Evolutionary conservation across 2,113 vertebrate genomes (phyloP), one percentile per base, ranked within the genome.

Genomic region (Neotoma lepida): DNA sequence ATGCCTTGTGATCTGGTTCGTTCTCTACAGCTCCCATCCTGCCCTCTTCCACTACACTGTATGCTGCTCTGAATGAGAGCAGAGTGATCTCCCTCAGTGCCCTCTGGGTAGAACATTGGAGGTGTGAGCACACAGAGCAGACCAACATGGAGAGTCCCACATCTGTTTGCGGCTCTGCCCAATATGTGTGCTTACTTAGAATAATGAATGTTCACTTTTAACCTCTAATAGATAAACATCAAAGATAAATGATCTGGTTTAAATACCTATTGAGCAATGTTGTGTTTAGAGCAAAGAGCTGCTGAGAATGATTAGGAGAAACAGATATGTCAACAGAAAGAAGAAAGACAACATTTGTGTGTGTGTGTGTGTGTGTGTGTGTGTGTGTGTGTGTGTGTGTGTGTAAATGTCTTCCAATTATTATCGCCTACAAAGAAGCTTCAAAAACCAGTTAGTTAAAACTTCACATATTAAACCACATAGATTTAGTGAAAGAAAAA

Each of bases 391-490:
- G 49, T 51, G 49, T 51, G 49, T 51, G 49, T 51, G 9, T 51
- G 49, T 51, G 49, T 44, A 94, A 95, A 82, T 95, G 95, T 97
- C 84, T 93, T 96, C 96, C 93, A 95, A 93, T 94, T 97, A 93
- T 88, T 95, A 33, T 90, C 95, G 96, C 22, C 20, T 77, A 92
- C 1, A 24, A 97, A 95, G 71, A 94, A 96, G 95, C 18, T 94
- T 96, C 95, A 96, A 98, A 77, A 64, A 56, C 64, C 54, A 95
- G 49, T 64, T 39, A 97, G 96, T 58, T 96, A 92, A 88, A 93
- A 56, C 91, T 98, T 98, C 98, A 98, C 96, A 95, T 97, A 98
- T 68, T 95, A 98, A 98, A 97, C 90, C 96, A 96, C 71, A 88
- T 8, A 70, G 85, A 86, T 96, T 88, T 71, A 77, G 87, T 97